Base-by-base conservation (phyloP, 2,113 vertebrate species). In the Sclerurus mexicanus region DNA sequence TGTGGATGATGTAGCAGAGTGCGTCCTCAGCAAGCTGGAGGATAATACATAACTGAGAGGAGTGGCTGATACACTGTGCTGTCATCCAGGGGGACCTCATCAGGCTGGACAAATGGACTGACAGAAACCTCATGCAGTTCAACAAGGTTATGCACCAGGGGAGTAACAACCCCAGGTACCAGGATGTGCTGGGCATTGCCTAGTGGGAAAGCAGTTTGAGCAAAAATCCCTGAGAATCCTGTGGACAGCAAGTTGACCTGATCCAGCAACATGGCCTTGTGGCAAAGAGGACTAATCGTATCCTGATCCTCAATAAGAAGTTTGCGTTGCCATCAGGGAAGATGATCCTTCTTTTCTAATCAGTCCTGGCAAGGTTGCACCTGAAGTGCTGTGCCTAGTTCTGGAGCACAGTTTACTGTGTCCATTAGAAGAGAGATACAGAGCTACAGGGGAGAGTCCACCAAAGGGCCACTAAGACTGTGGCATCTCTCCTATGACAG, bases 401-500 rank as follows among this genome's bases (percentile, higher is more conserved):
- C 30, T 42, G 46, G 23, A 23, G 39, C 35, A 25, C 18, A 42
- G 27, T 37, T 60, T 47, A 25, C 30, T 30, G 7, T 20, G 7
- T 46, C 37, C 12, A 31, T 33, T 64, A 17, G 16, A 63, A 60
- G 47, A 46, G 12, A 47, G 13, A 25, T 7, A 18, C 0, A 2
- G 19, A 89, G 44, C 37, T 74, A 10, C 27, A n/a, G 33, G 37
- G 30, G 40, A 40, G 10, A 31, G 2, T 40, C 47, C 35, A 27
- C n/a, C 20, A 31, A 76, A 40, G 25, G 35, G 47, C n/a, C 47
- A 6, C 17, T 69, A 22, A 35, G 46, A 8, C 16, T 31, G 17
- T 24, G 55, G 35, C 35, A 23, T 15, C 25, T 47, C 21, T 49
- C 8, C 21, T 62, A 0, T 10, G 12, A 10, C 1, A 4, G 40